Evolutionary conservation across 2,113 vertebrate genomes (phyloP).

Genomic region (Xyliphius kryptos): DNA sequence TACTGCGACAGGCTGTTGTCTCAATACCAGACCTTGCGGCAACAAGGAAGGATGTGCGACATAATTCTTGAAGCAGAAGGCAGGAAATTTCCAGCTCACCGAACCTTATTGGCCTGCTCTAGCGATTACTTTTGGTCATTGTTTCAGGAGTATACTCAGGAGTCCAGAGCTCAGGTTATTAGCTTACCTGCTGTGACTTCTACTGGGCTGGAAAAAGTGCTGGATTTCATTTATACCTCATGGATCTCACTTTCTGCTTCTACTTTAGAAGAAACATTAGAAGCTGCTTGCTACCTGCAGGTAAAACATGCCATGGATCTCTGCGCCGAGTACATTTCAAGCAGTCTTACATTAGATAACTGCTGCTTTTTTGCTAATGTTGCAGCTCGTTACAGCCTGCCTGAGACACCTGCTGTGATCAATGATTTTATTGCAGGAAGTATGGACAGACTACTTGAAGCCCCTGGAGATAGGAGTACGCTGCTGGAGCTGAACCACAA

Average conservation of each 20-base stretch:
- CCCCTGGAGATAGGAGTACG: constrained; percentile 52
- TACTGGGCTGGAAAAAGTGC: constrained; percentile 70
- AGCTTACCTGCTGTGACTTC: constrained; percentile 74
- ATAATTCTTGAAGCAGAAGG: constrained; percentile 80
- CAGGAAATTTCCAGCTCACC: constrained; percentile 81
- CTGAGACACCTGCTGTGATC: constrained; percentile 58
- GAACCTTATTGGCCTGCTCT: constrained; percentile 82
- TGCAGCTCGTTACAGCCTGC: constrained; percentile 73
- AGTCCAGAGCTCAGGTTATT: constrained; percentile 69
- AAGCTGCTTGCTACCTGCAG: constrained; percentile 88
- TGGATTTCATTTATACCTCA: constrained; percentile 95
- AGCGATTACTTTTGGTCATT: constrained; percentile 92
- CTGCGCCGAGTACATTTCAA: constrained; percentile 76
- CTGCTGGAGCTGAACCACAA: constrained; percentile 74
- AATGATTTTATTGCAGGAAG: constrained; percentile 71
- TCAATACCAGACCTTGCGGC: constrained; percentile 78
- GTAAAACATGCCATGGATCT: constrained; percentile 76
- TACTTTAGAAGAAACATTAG: constrained; percentile 75
- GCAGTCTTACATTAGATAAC: constrained; percentile 68
- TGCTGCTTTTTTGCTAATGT: constrained; percentile 85
- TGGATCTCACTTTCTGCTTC: constrained; percentile 77
- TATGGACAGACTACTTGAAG: constrained; percentile 64
- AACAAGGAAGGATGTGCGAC: constrained; percentile 79
- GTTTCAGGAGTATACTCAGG: constrained; percentile 81
- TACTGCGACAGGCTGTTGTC: constrained; percentile 72